Percentiles rank a stretch among this genome's conserved stretches.
Conservation (phyloP, 2,888 invertebrate genomes). For the Lepidochrysops patricia region DNA sequence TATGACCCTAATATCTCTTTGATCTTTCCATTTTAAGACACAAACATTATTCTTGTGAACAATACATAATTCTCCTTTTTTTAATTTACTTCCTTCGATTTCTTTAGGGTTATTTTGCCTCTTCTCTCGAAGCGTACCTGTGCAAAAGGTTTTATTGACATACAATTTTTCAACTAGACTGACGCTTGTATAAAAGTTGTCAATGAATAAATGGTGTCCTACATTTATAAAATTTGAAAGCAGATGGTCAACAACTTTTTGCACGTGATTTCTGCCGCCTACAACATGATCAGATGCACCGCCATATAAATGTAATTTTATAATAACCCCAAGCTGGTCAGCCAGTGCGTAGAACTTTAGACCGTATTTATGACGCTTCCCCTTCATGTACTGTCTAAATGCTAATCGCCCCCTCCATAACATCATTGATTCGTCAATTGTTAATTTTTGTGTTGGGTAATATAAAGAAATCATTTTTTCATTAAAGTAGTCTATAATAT, state of each 20-base stretch:
- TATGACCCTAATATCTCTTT: constrained; percentile 30
- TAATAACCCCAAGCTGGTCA: constrained; percentile 23
- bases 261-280: constrained; percentile 23
- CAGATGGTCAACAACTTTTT: constrained; percentile 23
- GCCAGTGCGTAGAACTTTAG: constrained; percentile 24
- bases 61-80: constrained; percentile 20
- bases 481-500: constrained; percentile 20
- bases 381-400: constrained; percentile 23
- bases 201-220: constrained; percentile 25
- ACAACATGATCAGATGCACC: constrained; percentile 24
- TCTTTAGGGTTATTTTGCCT: constrained; percentile 21
- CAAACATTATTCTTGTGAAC: constrained; percentile 21
- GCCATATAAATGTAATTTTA: constrained; percentile 24
- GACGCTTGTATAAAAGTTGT: constrained; percentile 24
- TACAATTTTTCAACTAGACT: constrained; percentile 21
- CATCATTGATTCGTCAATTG: constrained; percentile 22
- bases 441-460: constrained; percentile 20
- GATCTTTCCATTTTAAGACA: constrained; percentile 23
- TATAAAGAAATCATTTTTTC: constrained; percentile 17
- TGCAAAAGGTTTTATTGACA: constrained; percentile 23
- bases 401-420: constrained; percentile 24
- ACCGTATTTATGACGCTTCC: constrained; percentile 24
- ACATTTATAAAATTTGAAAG: constrained; percentile 19
- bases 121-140: constrained; percentile 22
- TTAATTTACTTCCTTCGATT: constrained; percentile 18